These are phyloP conservation scores for Griposia aprilina DNA, from an alignment of 2,888 invertebrate species.

Conservation along the genomic window DNA sequence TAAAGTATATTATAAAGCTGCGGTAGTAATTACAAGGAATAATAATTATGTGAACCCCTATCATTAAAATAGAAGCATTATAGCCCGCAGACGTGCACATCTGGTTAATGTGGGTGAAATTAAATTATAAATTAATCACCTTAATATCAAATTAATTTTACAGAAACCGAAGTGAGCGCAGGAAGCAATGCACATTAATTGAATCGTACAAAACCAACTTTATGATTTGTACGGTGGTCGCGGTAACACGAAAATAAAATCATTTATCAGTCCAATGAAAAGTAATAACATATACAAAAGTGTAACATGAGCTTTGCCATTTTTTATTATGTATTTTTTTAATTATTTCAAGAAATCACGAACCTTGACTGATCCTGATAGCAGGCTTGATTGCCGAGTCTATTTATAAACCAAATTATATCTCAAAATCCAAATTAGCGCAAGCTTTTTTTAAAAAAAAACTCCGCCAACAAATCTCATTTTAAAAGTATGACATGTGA, in stretches of 20 bases:
- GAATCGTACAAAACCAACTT: neutral
- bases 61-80: neutral
- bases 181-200: neutral
- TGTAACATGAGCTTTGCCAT: too few relatives aligned
- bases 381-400: too few relatives aligned
- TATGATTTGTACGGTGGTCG: neutral
- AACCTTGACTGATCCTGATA: neutral
- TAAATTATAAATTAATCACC: neutral
- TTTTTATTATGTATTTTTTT: too few relatives aligned
- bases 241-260: neutral
- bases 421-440: neutral
- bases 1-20: neutral
- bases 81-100: conserved; percentile 9
- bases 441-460: neutral
- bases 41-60: conserved; percentile 18
- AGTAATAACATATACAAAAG: neutral
- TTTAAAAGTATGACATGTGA: conserved; percentile 31
- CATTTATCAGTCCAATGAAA: neutral
- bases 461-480: conserved; percentile 6
- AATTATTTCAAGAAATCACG: too few relatives aligned
- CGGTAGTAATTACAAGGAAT: conserved; percentile 26
- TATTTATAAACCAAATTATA: too few relatives aligned
- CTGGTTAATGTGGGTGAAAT: too few relatives aligned
- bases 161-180: neutral
- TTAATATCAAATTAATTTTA: neutral